Conservation (phyloP, 2,888 invertebrate genomes). For the Apamea anceps region DNA sequence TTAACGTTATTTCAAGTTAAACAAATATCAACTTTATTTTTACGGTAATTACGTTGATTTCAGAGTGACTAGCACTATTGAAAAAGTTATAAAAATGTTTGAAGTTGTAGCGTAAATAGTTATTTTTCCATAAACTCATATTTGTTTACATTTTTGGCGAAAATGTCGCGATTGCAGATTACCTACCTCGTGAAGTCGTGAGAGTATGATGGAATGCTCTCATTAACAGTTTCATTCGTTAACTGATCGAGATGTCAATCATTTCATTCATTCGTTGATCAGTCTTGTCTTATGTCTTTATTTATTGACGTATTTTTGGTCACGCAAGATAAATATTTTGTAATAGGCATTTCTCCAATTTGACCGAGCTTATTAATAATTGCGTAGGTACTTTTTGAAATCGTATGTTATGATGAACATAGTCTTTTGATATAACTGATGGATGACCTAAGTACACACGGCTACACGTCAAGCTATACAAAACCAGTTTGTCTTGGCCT, state of each 20-base stretch:
- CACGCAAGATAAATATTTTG: constrained; percentile 29
- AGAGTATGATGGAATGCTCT: constrained; percentile 18
- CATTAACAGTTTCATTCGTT: constrained; percentile 22
- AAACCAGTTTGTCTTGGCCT: too few species aligned
- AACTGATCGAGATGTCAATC: constrained; percentile 13
- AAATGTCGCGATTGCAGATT: too few species aligned
- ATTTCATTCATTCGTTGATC: constrained; percentile 37
- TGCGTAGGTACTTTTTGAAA: neutral
- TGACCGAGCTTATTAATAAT: neutral
- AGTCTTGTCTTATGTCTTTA: constrained; percentile 39
- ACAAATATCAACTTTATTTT: too few species aligned
- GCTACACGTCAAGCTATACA: too few species aligned
- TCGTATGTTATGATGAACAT: too few species aligned
- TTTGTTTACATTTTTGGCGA: too few species aligned
- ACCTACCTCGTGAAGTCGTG: neutral
- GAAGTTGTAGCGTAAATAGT: too few species aligned
- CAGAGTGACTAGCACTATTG: too few species aligned
- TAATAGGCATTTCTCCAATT: constrained; percentile 11
- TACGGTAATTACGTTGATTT: too few species aligned
- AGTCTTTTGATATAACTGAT: neutral
- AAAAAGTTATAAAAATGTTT: too few species aligned
- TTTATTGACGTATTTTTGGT: constrained; percentile 29
- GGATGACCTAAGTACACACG: neutral
- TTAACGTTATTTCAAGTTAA: too few species aligned
- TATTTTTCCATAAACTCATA: too few species aligned